Base-by-base conservation (phyloP, 2,113 vertebrate genomes). In the Entelurus aequoreus region DNA sequence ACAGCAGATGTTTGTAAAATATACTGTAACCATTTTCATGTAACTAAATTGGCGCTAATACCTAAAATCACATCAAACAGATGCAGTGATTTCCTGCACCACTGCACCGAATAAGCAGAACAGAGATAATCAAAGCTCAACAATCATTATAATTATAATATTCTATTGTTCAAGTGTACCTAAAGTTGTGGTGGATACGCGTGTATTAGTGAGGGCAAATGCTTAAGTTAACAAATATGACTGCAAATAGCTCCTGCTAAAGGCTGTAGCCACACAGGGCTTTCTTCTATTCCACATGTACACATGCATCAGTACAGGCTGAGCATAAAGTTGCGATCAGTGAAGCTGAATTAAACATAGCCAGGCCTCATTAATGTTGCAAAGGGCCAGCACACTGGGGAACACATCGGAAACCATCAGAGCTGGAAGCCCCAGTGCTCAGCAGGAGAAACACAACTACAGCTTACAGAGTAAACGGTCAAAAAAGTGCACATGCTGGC, bases 311-410 rank as follows among this genome's bases (percentile, higher is more conserved):
- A 70, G 78, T 65, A 75, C 69, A 76, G 71, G 73, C 69, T 69
- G 54, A 84, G 78, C 61, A 68, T 70, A 77, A 82, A 78, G 67
- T 78, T 72, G 72, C 80, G 82, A 86, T 79, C 83, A 79, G 87
- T 70, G 71, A 75, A 79, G 75, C 76, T 89, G 87, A 90, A 91
- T 90, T 88, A 91, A 90, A 87, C 87, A 90, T 90, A 74, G 65
- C 68, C 72, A 14, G 60, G 62, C 81, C 66, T 89, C 77, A 89
- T 90, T 83, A 89, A 90, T 90, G 86, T 72, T 88, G 85, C 81
- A 88, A 77, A 38, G 65, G 44, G 68, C 74, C 65, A 60, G 67
- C 76, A 74, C 80, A 79, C 78, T 53, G 71, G 81, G 71, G 78
- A 78, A 81, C 78, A 79, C 82, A 84, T 86, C 77, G 51, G 63